Percentiles rank a stretch among this genome's conserved stretches.
phyloP scores from a whole-genome alignment of 2,797 vertebrate species.

The Falco biarmicus region DNA sequence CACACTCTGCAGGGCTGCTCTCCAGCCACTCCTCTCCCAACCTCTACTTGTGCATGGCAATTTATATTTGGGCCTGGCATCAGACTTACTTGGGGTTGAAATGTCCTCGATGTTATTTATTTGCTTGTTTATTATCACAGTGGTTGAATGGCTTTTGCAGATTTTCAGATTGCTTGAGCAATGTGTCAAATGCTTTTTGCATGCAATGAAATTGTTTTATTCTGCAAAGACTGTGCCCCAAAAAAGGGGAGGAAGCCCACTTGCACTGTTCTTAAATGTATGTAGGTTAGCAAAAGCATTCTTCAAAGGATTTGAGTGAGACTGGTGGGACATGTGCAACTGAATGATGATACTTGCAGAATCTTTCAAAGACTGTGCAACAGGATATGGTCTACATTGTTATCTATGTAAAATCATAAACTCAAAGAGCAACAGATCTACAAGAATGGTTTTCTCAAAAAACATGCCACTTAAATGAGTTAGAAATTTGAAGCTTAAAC shows the following conservation, averaged over 20 bases:
- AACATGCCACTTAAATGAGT: background rate
- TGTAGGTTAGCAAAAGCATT: constrained; percentile 13
- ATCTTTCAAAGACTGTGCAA: constrained; percentile 37
- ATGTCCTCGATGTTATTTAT: background rate
- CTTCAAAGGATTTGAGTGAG: constrained; percentile 41
- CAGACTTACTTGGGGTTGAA: background rate
- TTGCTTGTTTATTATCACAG: background rate
- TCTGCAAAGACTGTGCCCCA: background rate
- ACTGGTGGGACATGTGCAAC: background rate
- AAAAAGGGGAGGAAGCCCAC: constrained; percentile 1
- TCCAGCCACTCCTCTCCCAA: background rate
- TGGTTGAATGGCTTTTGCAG: background rate
- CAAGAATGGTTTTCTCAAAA: constrained; percentile 27
- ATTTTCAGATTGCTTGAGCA: background rate
- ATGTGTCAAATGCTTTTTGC: background rate
- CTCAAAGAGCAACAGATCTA: background rate
- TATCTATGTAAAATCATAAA: constrained; percentile 11
- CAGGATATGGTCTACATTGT: constrained; percentile 50
- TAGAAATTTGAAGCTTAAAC: background rate
- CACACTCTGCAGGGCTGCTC: background rate
- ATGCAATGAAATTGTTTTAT: background rate
- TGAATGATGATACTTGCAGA: background rate
- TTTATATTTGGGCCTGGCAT: background rate
- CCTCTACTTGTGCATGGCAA: background rate
- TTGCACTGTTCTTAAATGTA: constrained; percentile 20